These are phyloP conservation scores for Drosophila equinoxialis DNA, from an alignment of 1,140 invertebrate species.

Conservation along the genomic window DNA sequence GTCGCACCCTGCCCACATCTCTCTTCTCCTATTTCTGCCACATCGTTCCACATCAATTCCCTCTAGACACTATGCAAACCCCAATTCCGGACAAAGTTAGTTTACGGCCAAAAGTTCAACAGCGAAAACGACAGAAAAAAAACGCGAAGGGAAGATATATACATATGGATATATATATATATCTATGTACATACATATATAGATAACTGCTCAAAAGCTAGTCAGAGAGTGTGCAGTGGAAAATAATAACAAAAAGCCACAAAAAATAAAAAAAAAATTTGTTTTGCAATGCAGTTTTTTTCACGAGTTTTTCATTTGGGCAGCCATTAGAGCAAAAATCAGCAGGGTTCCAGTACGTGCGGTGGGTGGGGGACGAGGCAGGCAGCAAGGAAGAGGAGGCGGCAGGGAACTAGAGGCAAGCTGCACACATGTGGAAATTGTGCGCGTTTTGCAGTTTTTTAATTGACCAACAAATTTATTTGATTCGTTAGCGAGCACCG, in stretches of 20 bases:
- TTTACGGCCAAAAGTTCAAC: conserved; percentile 75
- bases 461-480: conserved; percentile 82
- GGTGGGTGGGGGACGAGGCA: neutral
- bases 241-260: conserved; percentile 35
- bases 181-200: neutral
- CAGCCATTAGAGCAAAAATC: conserved; percentile 79
- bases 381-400: neutral
- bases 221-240: conserved; percentile 45
- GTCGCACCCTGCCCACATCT: no score
- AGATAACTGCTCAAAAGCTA: conserved; percentile 66
- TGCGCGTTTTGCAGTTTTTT: conserved; percentile 82
- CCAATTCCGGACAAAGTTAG: conserved; percentile 69
- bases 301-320: conserved; percentile 75
- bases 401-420: neutral
- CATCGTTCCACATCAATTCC: conserved; percentile 41
- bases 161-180: neutral
- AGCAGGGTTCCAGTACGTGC: conserved; percentile 46
- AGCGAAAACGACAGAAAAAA: conserved; percentile 49
- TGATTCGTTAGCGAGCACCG: conserved; percentile 69
- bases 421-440: conserved; percentile 79
- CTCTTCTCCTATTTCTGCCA: neutral
- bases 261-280: conserved; percentile 53
- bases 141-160: conserved; percentile 13
- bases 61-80: conserved; percentile 52
- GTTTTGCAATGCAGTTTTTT: conserved; percentile 72